Conservation (phyloP, 1,140 invertebrate genomes). For the Ctenoplectra terminalis region DNA sequence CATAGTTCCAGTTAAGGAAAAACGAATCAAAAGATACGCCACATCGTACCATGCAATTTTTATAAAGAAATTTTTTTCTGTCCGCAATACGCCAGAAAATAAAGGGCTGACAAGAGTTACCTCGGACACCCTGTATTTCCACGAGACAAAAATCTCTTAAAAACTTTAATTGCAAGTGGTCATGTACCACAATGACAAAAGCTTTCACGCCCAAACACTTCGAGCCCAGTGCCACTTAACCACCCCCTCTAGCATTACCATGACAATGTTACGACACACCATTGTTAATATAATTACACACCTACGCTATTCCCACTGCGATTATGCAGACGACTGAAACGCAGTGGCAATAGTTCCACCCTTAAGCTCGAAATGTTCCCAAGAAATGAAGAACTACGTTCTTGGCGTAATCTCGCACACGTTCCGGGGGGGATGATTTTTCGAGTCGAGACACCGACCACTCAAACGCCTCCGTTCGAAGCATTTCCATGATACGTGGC, state of each 20-base stretch:
- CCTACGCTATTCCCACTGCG: background rate
- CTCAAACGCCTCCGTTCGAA: background rate
- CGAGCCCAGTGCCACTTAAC: background rate
- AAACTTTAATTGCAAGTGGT: no score
- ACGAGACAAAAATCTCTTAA: no score
- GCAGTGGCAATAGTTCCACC: background rate
- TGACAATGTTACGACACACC: background rate
- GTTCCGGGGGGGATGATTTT: background rate
- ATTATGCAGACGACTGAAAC: background rate
- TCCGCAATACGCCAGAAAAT: no score
- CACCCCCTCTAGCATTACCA: background rate
- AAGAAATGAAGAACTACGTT: background rate
- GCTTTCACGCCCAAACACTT: background rate
- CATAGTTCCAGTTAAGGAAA: no score
- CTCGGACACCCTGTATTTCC: background rate
- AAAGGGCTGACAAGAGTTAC: no score
- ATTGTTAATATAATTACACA: conserved; percentile 7
- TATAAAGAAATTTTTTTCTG: no score
- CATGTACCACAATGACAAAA: no score
- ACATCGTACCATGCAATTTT: no score
- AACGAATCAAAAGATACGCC: no score
- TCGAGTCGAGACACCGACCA: background rate
- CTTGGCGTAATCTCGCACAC: background rate
- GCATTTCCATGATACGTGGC: background rate
- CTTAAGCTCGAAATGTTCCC: no score